Evolutionary conservation across 2,888 invertebrate genomes (phyloP).

Genomic region (Habrosyne pyritoides): DNA sequence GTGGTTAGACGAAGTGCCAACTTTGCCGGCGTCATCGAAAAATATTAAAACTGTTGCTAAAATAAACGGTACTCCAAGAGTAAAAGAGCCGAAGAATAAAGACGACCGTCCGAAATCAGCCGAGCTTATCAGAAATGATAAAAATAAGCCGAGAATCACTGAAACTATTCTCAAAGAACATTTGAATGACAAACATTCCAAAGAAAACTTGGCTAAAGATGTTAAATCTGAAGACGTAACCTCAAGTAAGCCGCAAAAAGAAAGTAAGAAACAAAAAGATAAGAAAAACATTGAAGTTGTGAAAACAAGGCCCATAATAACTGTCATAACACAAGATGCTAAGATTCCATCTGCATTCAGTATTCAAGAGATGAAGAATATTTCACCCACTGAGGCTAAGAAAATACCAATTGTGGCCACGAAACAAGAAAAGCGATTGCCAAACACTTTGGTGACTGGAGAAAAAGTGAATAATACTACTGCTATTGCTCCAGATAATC

Average conservation of each 20-base stretch:
- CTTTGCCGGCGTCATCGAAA: conserved; percentile 45
- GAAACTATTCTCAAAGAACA: conserved; percentile 23
- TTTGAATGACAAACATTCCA: conserved; percentile 3
- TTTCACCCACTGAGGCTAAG: background rate
- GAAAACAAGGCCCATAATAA: background rate
- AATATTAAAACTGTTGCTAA: conserved; percentile 69
- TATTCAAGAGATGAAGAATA: background rate
- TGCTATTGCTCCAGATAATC: too few species aligned
- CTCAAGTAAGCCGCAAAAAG: conserved; percentile 14
- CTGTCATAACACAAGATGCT: background rate
- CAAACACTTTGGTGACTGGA: background rate
- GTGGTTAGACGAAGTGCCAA: conserved; percentile 89
- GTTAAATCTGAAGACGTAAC: conserved; percentile 17
- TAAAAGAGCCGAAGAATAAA: conserved; percentile 55
- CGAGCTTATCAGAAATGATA: conserved; percentile 39
- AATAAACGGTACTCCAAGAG: conserved; percentile 70
- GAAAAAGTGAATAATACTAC: background rate
- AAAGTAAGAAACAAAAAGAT: conserved; percentile 12
- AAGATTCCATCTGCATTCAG: background rate
- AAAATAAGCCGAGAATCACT: conserved; percentile 22
- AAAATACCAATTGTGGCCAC: background rate
- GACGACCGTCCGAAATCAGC: conserved; percentile 36
- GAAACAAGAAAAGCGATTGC: background rate
- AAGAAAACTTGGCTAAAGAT: conserved; percentile 22
- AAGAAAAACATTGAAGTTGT: conserved; percentile 5